Conservation (phyloP, 2,113 vertebrate species). For the Haemorhous mexicanus region DNA sequence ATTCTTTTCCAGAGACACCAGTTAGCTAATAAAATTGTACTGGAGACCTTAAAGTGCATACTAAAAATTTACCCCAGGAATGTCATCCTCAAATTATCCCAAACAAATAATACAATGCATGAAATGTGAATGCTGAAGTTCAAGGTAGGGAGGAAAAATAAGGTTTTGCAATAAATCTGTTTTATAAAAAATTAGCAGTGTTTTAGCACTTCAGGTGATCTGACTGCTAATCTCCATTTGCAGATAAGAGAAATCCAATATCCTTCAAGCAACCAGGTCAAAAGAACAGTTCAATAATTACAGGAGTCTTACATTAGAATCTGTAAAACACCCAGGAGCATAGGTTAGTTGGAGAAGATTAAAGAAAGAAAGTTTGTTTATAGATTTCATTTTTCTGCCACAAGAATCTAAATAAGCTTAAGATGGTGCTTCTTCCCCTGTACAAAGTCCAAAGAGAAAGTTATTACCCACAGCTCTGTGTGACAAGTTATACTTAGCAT, state of each 20-base stretch:
- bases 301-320: conserved; percentile 38
- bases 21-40: neutral
- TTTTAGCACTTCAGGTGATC: conserved; percentile 27
- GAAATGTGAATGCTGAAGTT: neutral
- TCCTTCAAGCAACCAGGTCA: conserved; percentile 38
- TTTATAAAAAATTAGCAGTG: neutral
- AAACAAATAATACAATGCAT: neutral
- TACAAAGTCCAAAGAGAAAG: neutral
- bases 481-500: neutral
- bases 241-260: conserved; percentile 46
- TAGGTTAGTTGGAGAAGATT: conserved; percentile 29
- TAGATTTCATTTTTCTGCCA: conserved; percentile 66
- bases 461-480: neutral
- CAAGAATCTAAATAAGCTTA: conserved; percentile 59
- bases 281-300: conserved; percentile 57
- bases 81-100: neutral
- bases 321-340: conserved; percentile 56
- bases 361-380: conserved; percentile 66
- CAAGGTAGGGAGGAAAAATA: neutral
- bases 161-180: neutral
- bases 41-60: neutral
- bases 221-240: conserved; percentile 40
- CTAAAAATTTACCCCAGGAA: neutral
- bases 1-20: neutral
- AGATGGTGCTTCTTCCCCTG: neutral